These are phyloP conservation scores for Campoletis sonorensis DNA, from an alignment of 1,140 invertebrate species.

Conservation along the genomic window DNA sequence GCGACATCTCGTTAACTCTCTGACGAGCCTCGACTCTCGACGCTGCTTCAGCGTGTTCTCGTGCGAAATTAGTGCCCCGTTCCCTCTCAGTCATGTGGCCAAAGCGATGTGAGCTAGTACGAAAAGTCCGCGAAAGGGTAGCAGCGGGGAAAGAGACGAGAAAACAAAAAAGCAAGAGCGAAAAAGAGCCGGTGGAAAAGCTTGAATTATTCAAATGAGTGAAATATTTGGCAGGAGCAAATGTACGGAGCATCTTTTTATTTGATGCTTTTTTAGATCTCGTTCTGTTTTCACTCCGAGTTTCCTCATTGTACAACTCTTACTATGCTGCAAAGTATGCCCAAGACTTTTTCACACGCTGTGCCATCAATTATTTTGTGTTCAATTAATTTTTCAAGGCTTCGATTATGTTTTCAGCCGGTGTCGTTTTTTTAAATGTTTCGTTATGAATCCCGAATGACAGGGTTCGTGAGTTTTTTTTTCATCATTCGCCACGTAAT, in stretches of 20 bases:
- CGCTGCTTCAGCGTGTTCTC: conserved; percentile 51
- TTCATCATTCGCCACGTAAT: no score
- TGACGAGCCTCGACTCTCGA: conserved; percentile 60
- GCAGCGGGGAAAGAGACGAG: conserved; percentile 32
- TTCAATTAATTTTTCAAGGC: no score
- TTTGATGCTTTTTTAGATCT: conserved; percentile 26
- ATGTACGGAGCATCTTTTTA: conserved; percentile 27
- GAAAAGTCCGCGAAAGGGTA: conserved; percentile 2
- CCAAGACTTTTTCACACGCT: background rate
- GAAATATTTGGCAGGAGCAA: conserved; percentile 59
- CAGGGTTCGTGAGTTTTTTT: no score
- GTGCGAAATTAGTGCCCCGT: conserved; percentile 56
- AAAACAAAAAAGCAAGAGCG: conserved; percentile 5
- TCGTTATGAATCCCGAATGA: no score
- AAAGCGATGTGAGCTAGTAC: background rate
- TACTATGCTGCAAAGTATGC: background rate
- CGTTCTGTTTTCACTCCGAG: background rate
- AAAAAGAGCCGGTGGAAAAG: conserved; percentile 50
- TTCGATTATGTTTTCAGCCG: no score
- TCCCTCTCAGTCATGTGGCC: background rate
- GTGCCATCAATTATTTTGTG: background rate
- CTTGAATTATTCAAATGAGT: conserved; percentile 65
- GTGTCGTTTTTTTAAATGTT: no score
- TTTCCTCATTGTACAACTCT: background rate
- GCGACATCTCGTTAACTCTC: conserved; percentile 61